Base-by-base conservation (phyloP, 2,797 vertebrate species). In the Neostethus bicornis region DNA sequence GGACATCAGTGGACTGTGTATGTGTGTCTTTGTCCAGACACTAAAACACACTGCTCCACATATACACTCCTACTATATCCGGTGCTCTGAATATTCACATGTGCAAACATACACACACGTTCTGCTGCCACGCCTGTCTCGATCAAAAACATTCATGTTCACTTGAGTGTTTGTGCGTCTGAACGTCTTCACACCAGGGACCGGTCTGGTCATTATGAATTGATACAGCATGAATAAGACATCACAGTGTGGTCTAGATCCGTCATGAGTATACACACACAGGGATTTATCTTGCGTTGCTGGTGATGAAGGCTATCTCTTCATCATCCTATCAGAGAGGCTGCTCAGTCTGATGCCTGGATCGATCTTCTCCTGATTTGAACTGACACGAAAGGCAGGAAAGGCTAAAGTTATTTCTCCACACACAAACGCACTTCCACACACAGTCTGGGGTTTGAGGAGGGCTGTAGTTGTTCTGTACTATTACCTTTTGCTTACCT, bases 191-290 rank as follows among this genome's bases (percentile, higher is more conserved):
- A 61, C 80, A 61, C 56, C 45, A 49, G 83, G 80, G 83, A 84
- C 84, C 70, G 65, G 62, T 63, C 69, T 77, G 73, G 83, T 87
- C 83, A 90, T 91, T 90, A 91, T 90, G 88, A 90, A 91, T 90
- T 89, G 87, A 90, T 91, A 88, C 53, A 21, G 71, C 83, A 90
- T 91, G 78, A 89, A 90, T 90, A 90, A 91, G 86, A 90, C 80
- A 91, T 90, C 81, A 85, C 79, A 85, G 79, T 81, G 80, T 81
- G 86, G 83, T 86, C 85, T 85, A 90, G 84, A 86, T 87, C 84
- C 71, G 64, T 87, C 83, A 86, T 85, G 78, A 86, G 82, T 82
- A 87, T 79, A 89, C 75, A 80, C 84, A 85, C 76, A 55, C 64
- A 66, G 87, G 83, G 86, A 87, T 79, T 85, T 89, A 68, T 81